These are phyloP conservation scores for Germaria angustata DNA, from an alignment of 2,888 invertebrate genomes.

Conservation along the genomic window DNA sequence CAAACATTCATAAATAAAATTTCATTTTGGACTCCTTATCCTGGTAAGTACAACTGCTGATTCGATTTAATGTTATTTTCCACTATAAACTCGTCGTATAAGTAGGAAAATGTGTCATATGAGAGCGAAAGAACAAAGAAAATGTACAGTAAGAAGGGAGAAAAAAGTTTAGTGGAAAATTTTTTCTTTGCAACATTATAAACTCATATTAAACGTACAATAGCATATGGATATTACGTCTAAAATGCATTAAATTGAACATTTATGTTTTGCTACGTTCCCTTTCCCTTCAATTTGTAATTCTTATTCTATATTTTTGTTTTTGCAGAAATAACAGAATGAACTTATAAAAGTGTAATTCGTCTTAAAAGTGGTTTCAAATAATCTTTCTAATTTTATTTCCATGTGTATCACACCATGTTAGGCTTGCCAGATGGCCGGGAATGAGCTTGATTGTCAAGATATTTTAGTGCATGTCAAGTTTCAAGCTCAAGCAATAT, in stretches of 20 bases:
- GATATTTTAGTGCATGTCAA: too few species aligned
- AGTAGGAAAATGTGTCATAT: conserved; percentile 51
- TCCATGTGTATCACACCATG: not conserved
- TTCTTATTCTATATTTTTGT: not conserved
- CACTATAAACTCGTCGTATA: conserved; percentile 11
- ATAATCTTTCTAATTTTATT: conserved; percentile 15
- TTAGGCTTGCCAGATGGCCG: too few species aligned
- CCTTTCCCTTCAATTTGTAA: not conserved
- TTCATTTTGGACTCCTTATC: conserved; percentile 40
- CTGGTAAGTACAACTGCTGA: conserved; percentile 47
- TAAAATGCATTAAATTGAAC: conserved; percentile 65
- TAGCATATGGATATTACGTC: conserved; percentile 18
- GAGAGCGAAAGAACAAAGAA: conserved; percentile 39
- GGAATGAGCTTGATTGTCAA: too few species aligned
- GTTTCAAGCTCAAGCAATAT: too few species aligned
- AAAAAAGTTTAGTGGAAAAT: conserved; percentile 16
- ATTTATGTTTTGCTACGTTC: conserved; percentile 47
- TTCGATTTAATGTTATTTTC: conserved; percentile 55
- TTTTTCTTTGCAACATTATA: conserved; percentile 21
- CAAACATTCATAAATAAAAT: conserved; percentile 35
- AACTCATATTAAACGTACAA: conserved; percentile 41
- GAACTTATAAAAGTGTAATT: conserved; percentile 44
- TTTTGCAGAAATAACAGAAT: conserved; percentile 9
- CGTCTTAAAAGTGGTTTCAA: conserved; percentile 36
- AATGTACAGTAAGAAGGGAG: not conserved